Evolutionary conservation across 2,797 vertebrate species (phyloP).

Genomic region (Artibeus lituratus): DNA sequence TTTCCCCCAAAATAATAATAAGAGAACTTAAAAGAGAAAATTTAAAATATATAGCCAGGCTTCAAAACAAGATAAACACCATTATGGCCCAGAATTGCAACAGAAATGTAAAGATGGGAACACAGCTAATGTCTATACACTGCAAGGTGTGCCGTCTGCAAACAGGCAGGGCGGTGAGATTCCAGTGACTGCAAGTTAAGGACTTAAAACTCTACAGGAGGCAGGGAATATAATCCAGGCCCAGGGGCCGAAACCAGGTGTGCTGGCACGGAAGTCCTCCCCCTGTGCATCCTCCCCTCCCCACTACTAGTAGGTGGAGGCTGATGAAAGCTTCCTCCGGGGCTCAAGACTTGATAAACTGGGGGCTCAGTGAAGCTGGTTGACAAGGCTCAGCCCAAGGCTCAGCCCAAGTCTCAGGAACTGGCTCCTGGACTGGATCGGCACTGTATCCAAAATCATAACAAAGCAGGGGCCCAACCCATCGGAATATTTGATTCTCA

Average conservation of each 20-base stretch:
- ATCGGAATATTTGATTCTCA: not conserved
- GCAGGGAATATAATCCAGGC: not conserved
- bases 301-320: not conserved
- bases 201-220: not conserved
- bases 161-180: not conserved
- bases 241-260: not conserved
- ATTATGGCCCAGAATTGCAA: not conserved
- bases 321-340: not conserved
- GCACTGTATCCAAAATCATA: not conserved
- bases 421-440: not conserved
- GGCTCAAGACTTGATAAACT: not conserved
- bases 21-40: not conserved
- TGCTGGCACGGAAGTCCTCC: not conserved
- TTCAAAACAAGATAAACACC: not conserved
- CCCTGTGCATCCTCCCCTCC: not conserved
- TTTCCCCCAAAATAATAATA: not conserved
- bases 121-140: not conserved
- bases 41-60: not conserved
- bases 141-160: not conserved
- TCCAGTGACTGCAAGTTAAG: not conserved
- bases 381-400: not conserved
- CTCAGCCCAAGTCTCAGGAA: too few relatives aligned
- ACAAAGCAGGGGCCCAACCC: not conserved
- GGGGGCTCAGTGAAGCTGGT: not conserved
- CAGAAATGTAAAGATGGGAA: not conserved